Percentiles rank a stretch among this genome's conserved stretches.
phyloP scores from a whole-genome alignment of 2,113 vertebrate genomes.

The Psammodynastes pulverulentus region DNA sequence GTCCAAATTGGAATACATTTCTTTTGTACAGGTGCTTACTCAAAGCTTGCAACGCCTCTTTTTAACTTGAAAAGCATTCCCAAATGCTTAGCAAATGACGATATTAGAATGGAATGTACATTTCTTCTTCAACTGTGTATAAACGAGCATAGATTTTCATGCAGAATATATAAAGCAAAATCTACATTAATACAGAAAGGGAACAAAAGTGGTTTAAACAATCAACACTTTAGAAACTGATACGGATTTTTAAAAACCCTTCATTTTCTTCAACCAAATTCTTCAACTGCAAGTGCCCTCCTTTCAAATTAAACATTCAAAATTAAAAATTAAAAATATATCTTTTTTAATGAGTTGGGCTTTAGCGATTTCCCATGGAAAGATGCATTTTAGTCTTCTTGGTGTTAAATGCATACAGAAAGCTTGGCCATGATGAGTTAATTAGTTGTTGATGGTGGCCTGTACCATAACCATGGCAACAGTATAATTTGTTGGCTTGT shows the following conservation, averaged over 20 bases:
- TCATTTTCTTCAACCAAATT: background rate
- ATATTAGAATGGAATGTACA: background rate
- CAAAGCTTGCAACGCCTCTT: background rate
- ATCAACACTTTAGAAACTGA: background rate
- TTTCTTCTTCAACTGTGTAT: background rate
- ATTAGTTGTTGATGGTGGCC: background rate
- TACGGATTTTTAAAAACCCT: background rate
- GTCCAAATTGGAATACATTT: background rate
- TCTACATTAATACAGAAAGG: background rate
- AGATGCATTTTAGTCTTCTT: background rate
- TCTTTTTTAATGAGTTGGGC: background rate
- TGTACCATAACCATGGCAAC: background rate
- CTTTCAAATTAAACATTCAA: too few relatives aligned
- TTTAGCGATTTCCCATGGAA: background rate
- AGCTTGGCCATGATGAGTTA: background rate
- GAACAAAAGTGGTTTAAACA: background rate
- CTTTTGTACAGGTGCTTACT: background rate
- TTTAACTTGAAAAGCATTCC: background rate
- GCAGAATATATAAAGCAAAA: background rate
- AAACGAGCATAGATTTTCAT: background rate
- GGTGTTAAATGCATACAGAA: background rate
- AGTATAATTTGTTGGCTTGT: background rate
- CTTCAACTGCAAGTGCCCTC: background rate
- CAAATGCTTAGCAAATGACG: background rate
- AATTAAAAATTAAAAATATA: background rate